Conservation (phyloP, 1,140 invertebrate species). For the Lasioglossum baleicum region DNA sequence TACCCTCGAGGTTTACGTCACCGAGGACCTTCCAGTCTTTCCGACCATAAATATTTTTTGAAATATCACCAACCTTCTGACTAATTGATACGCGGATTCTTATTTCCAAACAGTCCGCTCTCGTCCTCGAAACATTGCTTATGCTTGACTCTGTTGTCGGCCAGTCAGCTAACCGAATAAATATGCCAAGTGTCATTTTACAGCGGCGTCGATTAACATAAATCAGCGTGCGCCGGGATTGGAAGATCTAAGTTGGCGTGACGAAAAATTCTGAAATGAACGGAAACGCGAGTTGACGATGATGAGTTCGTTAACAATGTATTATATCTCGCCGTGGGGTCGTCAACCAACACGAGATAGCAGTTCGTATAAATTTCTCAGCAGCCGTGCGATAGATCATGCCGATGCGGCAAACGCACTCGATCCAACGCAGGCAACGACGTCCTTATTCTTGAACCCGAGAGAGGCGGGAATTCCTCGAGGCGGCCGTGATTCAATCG, state of each 20-base stretch:
- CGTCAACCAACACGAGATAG: background rate
- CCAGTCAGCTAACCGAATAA: too few relatives aligned
- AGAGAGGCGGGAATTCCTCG: background rate
- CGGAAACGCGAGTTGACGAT: background rate
- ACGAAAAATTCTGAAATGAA: constrained; percentile 10
- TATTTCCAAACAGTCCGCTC: too few relatives aligned
- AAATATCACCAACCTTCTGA: too few relatives aligned
- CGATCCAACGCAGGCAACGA: background rate
- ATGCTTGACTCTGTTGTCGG: too few relatives aligned
- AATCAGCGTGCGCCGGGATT: constrained; percentile 5
- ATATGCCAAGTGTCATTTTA: too few relatives aligned
- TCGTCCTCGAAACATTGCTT: too few relatives aligned
- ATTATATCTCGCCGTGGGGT: too few relatives aligned
- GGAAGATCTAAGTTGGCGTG: background rate
- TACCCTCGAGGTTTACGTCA: too few relatives aligned
- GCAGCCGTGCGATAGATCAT: constrained; percentile 11
- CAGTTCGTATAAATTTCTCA: constrained; percentile 16
- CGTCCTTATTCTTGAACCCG: constrained; percentile 8
- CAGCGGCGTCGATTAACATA: constrained; percentile 32
- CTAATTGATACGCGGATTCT: too few relatives aligned
- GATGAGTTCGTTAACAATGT: constrained; percentile 8
- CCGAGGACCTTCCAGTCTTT: too few relatives aligned
- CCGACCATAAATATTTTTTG: too few relatives aligned
- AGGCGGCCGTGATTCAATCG: background rate
- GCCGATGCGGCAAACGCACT: background rate